phyloP scores from a whole-genome alignment of 2,797 vertebrate species.

The Gymnopithys bicolor region DNA sequence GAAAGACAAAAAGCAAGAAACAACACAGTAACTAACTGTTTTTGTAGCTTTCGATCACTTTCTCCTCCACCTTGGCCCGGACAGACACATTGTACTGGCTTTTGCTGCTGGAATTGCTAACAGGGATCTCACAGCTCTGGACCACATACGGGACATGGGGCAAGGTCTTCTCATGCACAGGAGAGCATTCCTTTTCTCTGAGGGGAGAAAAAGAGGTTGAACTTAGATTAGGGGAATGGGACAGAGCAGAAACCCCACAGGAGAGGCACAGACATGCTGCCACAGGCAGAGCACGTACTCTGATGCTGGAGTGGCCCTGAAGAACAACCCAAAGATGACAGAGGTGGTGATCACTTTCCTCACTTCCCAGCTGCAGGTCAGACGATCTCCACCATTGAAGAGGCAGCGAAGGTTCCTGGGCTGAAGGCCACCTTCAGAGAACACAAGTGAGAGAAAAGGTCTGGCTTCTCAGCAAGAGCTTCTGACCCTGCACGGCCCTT shows the following conservation, averaged over 20 bases:
- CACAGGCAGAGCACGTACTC: background rate
- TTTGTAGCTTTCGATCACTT: background rate
- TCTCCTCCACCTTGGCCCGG: slow-evolving; percentile 27
- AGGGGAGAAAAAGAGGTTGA: background rate
- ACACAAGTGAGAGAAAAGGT: background rate
- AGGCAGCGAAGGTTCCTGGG: slow-evolving; percentile 76
- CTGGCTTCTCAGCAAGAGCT: background rate
- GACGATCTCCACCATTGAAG: slow-evolving; percentile 57
- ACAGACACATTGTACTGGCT: slow-evolving; percentile 66
- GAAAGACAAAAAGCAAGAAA: background rate
- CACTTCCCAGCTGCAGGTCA: slow-evolving; percentile 80
- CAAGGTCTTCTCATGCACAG: background rate
- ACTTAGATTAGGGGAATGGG: background rate
- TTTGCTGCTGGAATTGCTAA: background rate
- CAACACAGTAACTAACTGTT: slow-evolving; percentile 68
- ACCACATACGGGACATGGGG: background rate
- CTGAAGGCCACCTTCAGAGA: slow-evolving; percentile 52
- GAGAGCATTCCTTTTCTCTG: slow-evolving; percentile 75
- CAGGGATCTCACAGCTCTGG: slow-evolving; percentile 67
- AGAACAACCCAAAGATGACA: slow-evolving; percentile 75
- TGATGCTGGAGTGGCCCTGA: background rate
- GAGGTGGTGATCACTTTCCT: slow-evolving; percentile 51
- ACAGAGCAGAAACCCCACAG: background rate
- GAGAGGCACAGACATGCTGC: background rate
- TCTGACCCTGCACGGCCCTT: fast-evolving